Percentiles rank a stretch among this genome's conserved stretches.
Conservation (phyloP, 2,113 vertebrate species). For the Hucho hucho region DNA sequence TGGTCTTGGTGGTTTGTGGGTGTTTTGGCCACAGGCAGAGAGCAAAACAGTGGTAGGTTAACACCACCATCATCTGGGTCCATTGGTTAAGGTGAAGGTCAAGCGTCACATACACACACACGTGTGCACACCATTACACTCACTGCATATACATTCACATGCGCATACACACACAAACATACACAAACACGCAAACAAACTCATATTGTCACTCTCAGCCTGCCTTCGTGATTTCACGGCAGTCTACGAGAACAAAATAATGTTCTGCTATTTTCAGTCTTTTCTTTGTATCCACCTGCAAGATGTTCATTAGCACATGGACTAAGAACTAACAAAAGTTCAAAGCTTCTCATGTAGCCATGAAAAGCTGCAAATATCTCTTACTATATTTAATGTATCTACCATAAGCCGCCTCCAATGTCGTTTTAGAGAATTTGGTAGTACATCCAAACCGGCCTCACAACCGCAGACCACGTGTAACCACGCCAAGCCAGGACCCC, state of each 20-base stretch:
- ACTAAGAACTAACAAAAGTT: too few species aligned
- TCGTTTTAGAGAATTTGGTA: too few species aligned
- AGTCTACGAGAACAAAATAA: neutral
- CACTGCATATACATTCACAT: neutral
- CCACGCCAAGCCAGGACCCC: too few species aligned
- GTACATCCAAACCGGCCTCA: too few species aligned
- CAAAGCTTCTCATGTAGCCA: too few species aligned
- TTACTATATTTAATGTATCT: too few species aligned
- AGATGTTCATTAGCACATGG: too few species aligned
- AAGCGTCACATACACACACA: conserved; percentile 20
- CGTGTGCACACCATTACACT: neutral
- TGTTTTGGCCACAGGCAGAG: conserved; percentile 10
- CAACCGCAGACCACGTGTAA: too few species aligned
- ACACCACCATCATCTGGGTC: conserved; percentile 22
- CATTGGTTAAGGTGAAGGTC: conserved; percentile 47
- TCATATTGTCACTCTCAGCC: neutral
- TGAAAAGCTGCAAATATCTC: too few species aligned
- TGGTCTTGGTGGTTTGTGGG: conserved; percentile 21
- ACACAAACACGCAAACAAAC: neutral
- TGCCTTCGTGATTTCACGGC: neutral
- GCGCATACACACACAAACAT: neutral
- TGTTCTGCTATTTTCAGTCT: too few species aligned
- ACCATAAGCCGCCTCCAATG: too few species aligned
- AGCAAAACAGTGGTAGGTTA: conserved; percentile 2
- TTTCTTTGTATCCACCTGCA: neutral